Base-by-base conservation (phyloP, 2,888 invertebrate genomes). In the Drosophila formosana region DNA sequence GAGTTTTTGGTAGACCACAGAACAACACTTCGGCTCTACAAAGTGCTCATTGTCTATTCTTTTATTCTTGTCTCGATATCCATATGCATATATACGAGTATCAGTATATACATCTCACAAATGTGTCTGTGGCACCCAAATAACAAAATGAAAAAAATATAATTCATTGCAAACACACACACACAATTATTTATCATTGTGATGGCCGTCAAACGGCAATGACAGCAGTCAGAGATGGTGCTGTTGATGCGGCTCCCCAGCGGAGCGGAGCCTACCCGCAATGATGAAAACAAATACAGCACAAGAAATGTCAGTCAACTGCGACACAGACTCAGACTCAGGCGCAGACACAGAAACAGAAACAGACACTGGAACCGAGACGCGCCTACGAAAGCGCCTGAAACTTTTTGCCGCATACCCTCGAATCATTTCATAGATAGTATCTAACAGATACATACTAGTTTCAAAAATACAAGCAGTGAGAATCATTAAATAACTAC, bases 181-280 rank as follows among this genome's bases (percentile, higher is more conserved):
- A 74, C 68, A 85, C 79, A 85, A 88, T 88, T 85, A 85, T 85
- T 88, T 85, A 88, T 85, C 77, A 79, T 76, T 72, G 56, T 50
- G 53, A 58, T 66, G 58, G 68, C 66, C 66, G 52, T 69, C 75
- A 73, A 74, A 57, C 74, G 70, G 49, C 70, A 55, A 57, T 68
- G 75, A 72, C 71, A 72, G 66, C 67, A 66, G 62, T 57, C 72
- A 51, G 61, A 23, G 72, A 46, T 67, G 66, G 52, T 49, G 56
- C 57, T 68, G 64, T 45, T 57, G 67, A 56, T 63, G 55, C 45
- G 50, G 37, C 52, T 51, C 7, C 53, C 28, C 8, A 25, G 3
- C 25, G 7, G 26, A 51, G 9, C 11, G 62, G 50, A 65, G 58
- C 8, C 25, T n/a, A 13, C 18, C n/a, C 25, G 11, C 23, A 37